Evolutionary conservation across 2,888 invertebrate genomes (phyloP).

Genomic region (Isoperla grammatica): DNA sequence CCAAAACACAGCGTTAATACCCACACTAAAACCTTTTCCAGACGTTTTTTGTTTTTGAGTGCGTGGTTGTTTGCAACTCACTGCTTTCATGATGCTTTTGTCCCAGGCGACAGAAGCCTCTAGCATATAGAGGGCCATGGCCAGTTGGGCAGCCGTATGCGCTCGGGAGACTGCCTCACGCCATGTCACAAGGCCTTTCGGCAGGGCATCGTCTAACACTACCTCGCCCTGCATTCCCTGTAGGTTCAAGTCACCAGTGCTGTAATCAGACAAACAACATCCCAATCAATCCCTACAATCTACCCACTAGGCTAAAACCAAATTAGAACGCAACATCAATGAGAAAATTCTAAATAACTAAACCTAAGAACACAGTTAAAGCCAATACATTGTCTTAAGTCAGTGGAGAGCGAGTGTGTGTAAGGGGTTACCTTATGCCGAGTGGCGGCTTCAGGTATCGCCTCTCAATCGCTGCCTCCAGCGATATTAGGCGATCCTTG

Average conservation of each 20-base stretch:
- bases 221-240: conserved; percentile 43
- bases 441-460: conserved; percentile 91
- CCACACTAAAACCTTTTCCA: conserved; percentile 32
- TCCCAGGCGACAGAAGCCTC: conserved; percentile 97
- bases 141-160: conserved; percentile 83
- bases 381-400: no score
- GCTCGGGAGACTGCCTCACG: conserved; percentile 80
- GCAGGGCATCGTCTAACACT: conserved; percentile 54
- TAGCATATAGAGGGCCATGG: conserved; percentile 82
- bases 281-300: background rate
- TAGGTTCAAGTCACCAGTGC: conserved; percentile 58
- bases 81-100: conserved; percentile 98
- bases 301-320: no score
- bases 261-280: conserved; percentile 33
- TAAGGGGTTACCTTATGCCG: conserved; percentile 46
- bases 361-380: no score
- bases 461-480: conserved; percentile 89
- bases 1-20: conserved; percentile 22
- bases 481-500: conserved; percentile 66
- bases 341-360: no score
- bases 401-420: no score
- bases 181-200: conserved; percentile 81
- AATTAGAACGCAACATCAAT: no score
- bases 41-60: conserved; percentile 18
- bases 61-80: conserved; percentile 52